Conservation (phyloP, 2,797 vertebrate genomes). For the Picus viridis region DNA sequence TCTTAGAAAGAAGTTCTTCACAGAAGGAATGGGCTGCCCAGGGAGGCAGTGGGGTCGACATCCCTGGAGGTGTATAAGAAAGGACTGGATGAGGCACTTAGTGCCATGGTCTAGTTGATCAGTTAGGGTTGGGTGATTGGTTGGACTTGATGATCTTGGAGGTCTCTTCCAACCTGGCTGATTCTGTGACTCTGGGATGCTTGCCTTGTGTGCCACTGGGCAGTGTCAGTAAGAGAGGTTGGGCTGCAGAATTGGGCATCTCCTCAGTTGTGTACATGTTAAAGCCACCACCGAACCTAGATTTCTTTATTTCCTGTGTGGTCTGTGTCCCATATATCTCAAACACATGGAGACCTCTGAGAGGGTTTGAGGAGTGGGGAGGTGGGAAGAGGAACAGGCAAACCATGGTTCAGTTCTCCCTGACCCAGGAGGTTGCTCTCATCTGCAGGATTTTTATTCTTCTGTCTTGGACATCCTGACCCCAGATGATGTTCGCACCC, state of each 20-base stretch:
- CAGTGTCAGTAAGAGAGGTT: not conserved
- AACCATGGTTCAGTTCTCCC: not conserved
- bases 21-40: no score
- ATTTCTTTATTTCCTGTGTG: not conserved
- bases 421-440: not conserved
- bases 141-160: no score
- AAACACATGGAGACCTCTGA: not conserved
- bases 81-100: no score
- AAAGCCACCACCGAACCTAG: not conserved
- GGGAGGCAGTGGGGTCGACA: no score
- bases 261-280: not conserved
- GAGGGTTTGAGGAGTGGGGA: not conserved
- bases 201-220: not conserved
- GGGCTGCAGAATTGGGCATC: not conserved
- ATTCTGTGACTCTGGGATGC: not conserved
- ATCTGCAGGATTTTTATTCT: slow-evolving; percentile 85
- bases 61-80: no score
- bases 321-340: not conserved
- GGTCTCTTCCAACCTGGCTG: no score
- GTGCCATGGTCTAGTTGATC: no score
- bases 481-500: slow-evolving; percentile 87
- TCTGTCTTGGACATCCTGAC: slow-evolving; percentile 90
- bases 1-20: no score
- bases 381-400: not conserved
- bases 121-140: no score